A percentile compares a stretch with the other conserved stretches of the same genome.
phyloP scores from a whole-genome alignment of 2,888 invertebrate genomes.

The Thereva nobilitata region DNA sequence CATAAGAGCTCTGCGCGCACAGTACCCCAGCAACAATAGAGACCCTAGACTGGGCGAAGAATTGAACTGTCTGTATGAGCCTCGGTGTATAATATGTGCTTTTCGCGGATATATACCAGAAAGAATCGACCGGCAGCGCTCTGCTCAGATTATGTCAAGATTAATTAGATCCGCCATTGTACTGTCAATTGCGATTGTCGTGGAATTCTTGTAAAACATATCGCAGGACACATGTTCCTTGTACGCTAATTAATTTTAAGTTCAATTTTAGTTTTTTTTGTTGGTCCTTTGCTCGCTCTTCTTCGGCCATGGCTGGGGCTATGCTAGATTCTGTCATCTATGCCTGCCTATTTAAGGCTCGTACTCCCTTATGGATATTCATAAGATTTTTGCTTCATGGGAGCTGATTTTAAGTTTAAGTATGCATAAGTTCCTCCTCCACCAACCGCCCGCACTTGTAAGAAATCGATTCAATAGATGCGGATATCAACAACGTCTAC shows the following conservation, averaged over 20 bases:
- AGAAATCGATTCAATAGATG: too few species aligned
- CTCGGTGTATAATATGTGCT: slow-evolving; percentile 2
- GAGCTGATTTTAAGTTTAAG: too few species aligned
- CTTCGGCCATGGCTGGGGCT: not conserved
- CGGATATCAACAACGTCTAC: too few species aligned
- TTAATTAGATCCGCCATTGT: slow-evolving; percentile 57
- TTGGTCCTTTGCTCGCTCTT: not conserved
- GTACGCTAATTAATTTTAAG: slow-evolving; percentile 40
- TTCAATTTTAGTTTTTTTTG: slow-evolving; percentile 7
- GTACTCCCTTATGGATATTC: too few species aligned
- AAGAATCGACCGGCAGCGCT: slow-evolving; percentile 15
- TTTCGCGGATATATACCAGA: not conserved
- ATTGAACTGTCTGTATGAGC: slow-evolving; percentile 25
- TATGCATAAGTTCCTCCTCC: too few species aligned
- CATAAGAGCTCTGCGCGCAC: slow-evolving; percentile 1
- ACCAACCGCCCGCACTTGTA: too few species aligned
- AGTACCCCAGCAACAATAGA: slow-evolving; percentile 20
- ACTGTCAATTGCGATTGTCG: slow-evolving; percentile 53
- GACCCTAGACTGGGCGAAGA: slow-evolving; percentile 6
- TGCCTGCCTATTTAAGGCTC: too few species aligned
- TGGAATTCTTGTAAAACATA: slow-evolving; percentile 41
- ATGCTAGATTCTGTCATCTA: too few species aligned
- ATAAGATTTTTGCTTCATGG: too few species aligned
- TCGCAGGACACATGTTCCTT: slow-evolving; percentile 41
- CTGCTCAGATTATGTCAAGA: slow-evolving; percentile 58